A percentile compares a stretch with the other conserved stretches of the same genome.
Evolutionary conservation across 2,888 invertebrate genomes (phyloP).

Genomic region (Chaitophorus viminalis): DNA sequence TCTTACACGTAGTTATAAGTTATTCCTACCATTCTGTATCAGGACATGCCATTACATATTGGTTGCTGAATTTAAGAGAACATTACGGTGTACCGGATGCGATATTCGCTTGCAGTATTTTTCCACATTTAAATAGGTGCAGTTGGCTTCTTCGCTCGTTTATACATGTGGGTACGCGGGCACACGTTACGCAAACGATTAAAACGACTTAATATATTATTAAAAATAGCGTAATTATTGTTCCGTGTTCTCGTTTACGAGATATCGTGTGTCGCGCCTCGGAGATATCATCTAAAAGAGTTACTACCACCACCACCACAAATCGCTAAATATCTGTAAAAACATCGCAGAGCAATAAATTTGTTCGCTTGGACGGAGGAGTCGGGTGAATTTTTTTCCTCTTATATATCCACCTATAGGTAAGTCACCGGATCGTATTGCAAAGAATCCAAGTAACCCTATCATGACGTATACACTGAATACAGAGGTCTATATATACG

Average conservation of each 20-base stretch:
- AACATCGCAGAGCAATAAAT: neutral
- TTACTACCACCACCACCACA: neutral
- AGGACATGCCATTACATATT: too few relatives aligned
- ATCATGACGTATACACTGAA: too few relatives aligned
- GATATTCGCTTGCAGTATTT: neutral
- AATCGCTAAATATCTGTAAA: neutral
- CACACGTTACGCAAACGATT: neutral
- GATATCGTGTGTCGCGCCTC: neutral
- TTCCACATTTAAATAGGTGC: too few relatives aligned
- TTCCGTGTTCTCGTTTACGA: conserved; percentile 11
- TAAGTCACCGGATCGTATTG: too few relatives aligned
- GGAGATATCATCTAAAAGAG: neutral
- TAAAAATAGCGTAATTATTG: neutral
- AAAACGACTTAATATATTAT: too few relatives aligned
- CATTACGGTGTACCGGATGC: too few relatives aligned
- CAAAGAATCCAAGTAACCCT: too few relatives aligned
- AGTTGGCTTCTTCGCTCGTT: too few relatives aligned
- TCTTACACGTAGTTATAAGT: too few relatives aligned
- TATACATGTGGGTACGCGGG: neutral
- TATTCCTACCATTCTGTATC: too few relatives aligned
- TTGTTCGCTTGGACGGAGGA: neutral
- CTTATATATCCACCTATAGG: too few relatives aligned
- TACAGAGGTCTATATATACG: too few relatives aligned
- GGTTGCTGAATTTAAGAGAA: neutral
- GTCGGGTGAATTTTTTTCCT: neutral